Percentiles rank a stretch among this genome's conserved stretches.
phyloP scores from a whole-genome alignment of 1,140 invertebrate species.

The Drosophila sp. region DNA sequence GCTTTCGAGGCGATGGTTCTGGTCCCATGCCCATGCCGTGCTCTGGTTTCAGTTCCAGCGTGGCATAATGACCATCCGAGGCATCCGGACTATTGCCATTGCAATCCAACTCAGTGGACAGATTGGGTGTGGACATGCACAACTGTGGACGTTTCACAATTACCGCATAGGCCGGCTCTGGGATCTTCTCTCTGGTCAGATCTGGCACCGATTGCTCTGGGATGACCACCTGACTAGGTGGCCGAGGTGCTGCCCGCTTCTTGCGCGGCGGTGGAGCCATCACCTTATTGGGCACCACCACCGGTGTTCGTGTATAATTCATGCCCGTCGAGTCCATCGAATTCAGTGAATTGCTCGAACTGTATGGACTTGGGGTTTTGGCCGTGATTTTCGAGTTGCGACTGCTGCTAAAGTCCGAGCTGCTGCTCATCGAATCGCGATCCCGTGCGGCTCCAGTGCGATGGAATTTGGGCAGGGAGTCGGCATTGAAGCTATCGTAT shows the following conservation, averaged over 20 bases:
- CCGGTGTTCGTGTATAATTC: slow-evolving; percentile 71
- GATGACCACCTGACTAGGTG: slow-evolving; percentile 74
- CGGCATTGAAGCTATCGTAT: slow-evolving; percentile 76
- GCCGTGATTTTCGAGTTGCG: slow-evolving; percentile 78
- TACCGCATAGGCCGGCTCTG: slow-evolving; percentile 61
- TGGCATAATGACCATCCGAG: slow-evolving; percentile 58
- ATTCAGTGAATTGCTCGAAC: slow-evolving; percentile 81
- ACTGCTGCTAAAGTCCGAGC: slow-evolving; percentile 81
- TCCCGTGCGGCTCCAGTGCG: slow-evolving; percentile 67
- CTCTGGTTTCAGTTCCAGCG: slow-evolving; percentile 51
- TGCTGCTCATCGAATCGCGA: slow-evolving; percentile 79
- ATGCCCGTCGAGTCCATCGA: slow-evolving; percentile 82
- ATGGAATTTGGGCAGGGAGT: slow-evolving; percentile 77
- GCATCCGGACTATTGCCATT: slow-evolving; percentile 56
- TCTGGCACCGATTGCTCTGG: slow-evolving; percentile 67
- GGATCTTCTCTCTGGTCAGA: slow-evolving; percentile 19
- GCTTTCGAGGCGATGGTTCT: slow-evolving; percentile 73
- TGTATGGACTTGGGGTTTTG: slow-evolving; percentile 81
- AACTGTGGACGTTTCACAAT: slow-evolving; percentile 67
- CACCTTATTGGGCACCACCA: slow-evolving; percentile 57
- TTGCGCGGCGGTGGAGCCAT: slow-evolving; percentile 73
- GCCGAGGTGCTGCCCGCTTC: slow-evolving; percentile 76
- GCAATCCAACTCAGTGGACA: slow-evolving; percentile 50
- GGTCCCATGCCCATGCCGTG: slow-evolving; percentile 38
- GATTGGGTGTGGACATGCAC: slow-evolving; percentile 80